Percentiles rank a stretch among this genome's conserved stretches.
Conservation (phyloP, 1,140 invertebrate genomes). For the Lutraria rhynchaena region DNA sequence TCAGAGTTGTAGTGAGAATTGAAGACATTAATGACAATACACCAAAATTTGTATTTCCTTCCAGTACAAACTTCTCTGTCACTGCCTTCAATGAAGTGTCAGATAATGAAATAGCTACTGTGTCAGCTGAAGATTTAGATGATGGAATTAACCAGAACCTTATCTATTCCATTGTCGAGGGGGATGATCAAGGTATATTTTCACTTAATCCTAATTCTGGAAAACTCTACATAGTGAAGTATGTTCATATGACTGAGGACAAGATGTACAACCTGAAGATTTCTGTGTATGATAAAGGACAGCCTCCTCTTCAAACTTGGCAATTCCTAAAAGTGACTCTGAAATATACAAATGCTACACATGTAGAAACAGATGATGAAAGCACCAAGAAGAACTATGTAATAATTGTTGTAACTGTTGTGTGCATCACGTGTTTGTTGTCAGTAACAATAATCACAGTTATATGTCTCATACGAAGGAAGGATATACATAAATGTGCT, state of each 20-base stretch:
- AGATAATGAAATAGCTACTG: constrained; percentile 42
- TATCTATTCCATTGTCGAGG: constrained; percentile 65
- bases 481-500: constrained; percentile 60
- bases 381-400: constrained; percentile 63
- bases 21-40: constrained; percentile 57
- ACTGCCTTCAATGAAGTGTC: constrained; percentile 54
- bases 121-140: constrained; percentile 62
- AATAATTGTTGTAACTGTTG: constrained; percentile 69
- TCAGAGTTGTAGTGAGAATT: constrained; percentile 42
- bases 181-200: constrained; percentile 67
- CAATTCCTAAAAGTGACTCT: constrained; percentile 58
- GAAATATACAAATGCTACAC: constrained; percentile 38
- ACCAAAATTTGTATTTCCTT: constrained; percentile 57
- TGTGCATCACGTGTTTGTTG: constrained; percentile 68
- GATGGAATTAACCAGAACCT: constrained; percentile 63
- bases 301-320: constrained; percentile 56
- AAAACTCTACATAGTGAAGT: constrained; percentile 58
- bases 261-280: constrained; percentile 59
- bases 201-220: constrained; percentile 63
- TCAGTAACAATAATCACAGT: constrained; percentile 69
- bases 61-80: constrained; percentile 24
- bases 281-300: constrained; percentile 66
- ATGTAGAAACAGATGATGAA: neutral
- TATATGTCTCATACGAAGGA: constrained; percentile 68
- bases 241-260: constrained; percentile 50